A percentile compares a stretch with the other conserved stretches of the same genome.
Conservation (phyloP, 2,113 vertebrate genomes). For the Coryphaenoides rupestris region DNA sequence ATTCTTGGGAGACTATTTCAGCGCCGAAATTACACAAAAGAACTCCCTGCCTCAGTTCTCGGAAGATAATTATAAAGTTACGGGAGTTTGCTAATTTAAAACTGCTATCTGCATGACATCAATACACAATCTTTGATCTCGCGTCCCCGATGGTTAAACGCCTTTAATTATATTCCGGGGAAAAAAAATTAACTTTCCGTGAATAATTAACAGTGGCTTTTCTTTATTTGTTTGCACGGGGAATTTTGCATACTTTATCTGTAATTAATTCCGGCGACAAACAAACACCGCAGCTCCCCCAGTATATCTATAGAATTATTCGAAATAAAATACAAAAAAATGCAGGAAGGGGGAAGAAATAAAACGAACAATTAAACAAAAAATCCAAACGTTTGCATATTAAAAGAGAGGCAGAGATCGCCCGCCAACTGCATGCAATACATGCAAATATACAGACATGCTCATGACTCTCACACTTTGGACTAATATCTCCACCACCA, state of each 20-base stretch:
- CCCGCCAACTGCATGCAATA: conserved; percentile 37
- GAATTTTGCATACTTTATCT: conserved; percentile 38
- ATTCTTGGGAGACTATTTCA: conserved; percentile 71
- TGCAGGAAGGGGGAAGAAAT: neutral
- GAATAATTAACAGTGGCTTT: conserved; percentile 66
- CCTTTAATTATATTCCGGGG: conserved; percentile 71
- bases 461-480: conserved; percentile 45
- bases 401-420: conserved; percentile 39
- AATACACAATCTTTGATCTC: conserved; percentile 73
- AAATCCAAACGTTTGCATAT: conserved; percentile 44
- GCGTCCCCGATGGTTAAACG: conserved; percentile 67
- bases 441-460: conserved; percentile 30
- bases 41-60: conserved; percentile 64
- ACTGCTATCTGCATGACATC: conserved; percentile 69
- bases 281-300: conserved; percentile 49
- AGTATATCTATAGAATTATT: conserved; percentile 41
- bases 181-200: conserved; percentile 61
- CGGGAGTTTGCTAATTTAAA: conserved; percentile 71
- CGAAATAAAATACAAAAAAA: conserved; percentile 13
- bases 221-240: conserved; percentile 43
- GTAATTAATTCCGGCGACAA: conserved; percentile 60
- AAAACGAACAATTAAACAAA: conserved; percentile 4
- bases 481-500: conserved; percentile 35
- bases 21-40: conserved; percentile 69
- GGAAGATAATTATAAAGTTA: conserved; percentile 75